Evolutionary conservation across 2,797 vertebrate genomes (phyloP), one percentile per base, ranked within the genome.

Genomic region (Pygocentrus nattereri): DNA sequence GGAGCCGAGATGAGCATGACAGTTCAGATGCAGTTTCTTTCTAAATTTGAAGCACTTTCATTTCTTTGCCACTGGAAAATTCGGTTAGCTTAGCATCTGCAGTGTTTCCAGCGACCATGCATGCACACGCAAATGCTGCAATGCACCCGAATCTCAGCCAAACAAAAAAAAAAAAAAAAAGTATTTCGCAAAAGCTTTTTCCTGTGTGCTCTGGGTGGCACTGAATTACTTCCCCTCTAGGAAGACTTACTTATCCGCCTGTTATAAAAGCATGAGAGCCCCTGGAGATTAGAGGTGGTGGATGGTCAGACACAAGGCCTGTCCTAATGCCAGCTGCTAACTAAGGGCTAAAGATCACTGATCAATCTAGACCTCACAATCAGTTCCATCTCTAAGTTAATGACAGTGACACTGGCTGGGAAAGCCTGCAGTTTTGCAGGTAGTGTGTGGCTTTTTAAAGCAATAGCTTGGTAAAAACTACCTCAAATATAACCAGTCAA

Each of bases 21-120:
- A 44, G 72, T 25, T 72, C 38, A 71, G 13, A 6, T 16, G 1
- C 23, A 21, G 38, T 3, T 41, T 41, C 64, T 72, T 71, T 34
- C 25, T 23, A 3, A 8, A 52, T 34, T 41, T 54, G 41, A 49
- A 27, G 52, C 21, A 18, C 70, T 72, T 31, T 52, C 49, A 27
- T 74, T 54, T 27, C 19, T n/a, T 25, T 56, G 61, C 56, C 18
- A 30, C 23, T 47, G 70, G 16, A 79, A 74, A 65, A 54, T 67
- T 44, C 25, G 21, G 5, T 52, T 27, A 52, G 65, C 8, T 76
- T 15, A 78, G 61, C 74, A 75, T 70, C 44, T 56, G 76, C 76
- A 73, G 54, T 47, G 18, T 21, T 41, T 56, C 34, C 30, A 30
- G 44, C 44, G 2, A 61, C 23, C n/a, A 30, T 54, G 23, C 8